A percentile compares a stretch with the other conserved stretches of the same genome.
phyloP scores from a whole-genome alignment of 2,888 invertebrate species.

The Hemaris fuciformis region DNA sequence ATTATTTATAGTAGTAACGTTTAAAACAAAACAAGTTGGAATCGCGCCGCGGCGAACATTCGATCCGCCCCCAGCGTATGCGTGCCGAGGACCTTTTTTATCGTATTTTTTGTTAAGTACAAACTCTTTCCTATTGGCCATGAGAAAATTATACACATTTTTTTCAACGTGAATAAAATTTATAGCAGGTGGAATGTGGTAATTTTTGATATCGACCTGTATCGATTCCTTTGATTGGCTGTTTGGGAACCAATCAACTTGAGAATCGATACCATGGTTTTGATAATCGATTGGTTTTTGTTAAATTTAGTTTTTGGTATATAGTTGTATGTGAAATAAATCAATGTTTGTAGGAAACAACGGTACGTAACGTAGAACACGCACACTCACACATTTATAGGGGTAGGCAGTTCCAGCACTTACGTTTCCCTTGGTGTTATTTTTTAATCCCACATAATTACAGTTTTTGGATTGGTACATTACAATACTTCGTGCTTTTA shows the following conservation, averaged over 20 bases:
- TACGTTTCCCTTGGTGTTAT: no score
- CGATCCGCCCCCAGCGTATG: slow-evolving; percentile 69
- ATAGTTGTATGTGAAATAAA: not conserved
- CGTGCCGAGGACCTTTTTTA: slow-evolving; percentile 52
- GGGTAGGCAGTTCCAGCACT: no score
- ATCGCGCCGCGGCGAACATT: slow-evolving; percentile 52
- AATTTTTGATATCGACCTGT: slow-evolving; percentile 59
- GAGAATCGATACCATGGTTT: slow-evolving; percentile 43
- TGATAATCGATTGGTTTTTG: slow-evolving; percentile 29
- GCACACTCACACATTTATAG: no score
- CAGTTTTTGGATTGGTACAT: no score
- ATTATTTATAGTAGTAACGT: slow-evolving; percentile 33
- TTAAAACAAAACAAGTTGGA: slow-evolving; percentile 66
- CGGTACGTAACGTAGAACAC: no score
- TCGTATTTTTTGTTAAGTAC: slow-evolving; percentile 54
- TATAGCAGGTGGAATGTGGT: slow-evolving; percentile 70
- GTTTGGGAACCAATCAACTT: slow-evolving; percentile 47
- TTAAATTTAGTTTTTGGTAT: slow-evolving; percentile 13
- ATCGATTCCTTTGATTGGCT: slow-evolving; percentile 42
- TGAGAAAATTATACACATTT: slow-evolving; percentile 66
- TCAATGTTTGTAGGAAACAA: not conserved
- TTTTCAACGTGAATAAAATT: slow-evolving; percentile 65
- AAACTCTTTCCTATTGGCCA: slow-evolving; percentile 79
- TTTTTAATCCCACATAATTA: no score
- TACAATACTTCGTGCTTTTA: no score